These are phyloP conservation scores for Rotaria magnacalcarata DNA, from an alignment of 2,888 invertebrate species.

Conservation along the genomic window DNA sequence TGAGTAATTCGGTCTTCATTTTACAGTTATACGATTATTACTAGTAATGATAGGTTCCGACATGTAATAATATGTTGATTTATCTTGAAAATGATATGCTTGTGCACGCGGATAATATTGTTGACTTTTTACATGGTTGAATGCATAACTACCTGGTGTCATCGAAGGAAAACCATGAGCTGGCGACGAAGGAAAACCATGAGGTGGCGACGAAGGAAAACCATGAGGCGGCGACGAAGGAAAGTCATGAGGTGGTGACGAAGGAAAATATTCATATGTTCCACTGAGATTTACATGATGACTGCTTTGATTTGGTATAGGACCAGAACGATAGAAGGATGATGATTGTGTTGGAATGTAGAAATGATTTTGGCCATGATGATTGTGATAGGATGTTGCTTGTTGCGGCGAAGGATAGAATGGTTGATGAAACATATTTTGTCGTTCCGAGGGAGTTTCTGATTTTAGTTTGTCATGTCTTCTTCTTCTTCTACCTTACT, in stretches of 20 bases:
- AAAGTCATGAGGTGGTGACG: not conserved
- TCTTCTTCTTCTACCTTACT: no score
- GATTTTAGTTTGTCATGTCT: no score
- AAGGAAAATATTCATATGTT: not conserved
- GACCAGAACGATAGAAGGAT: not conserved
- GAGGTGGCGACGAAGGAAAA: not conserved
- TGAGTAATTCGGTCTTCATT: not conserved
- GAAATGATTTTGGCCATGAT: not conserved
- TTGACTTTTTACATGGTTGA: not conserved
- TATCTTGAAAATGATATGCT: not conserved
- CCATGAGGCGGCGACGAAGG: no score
- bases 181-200: no score
- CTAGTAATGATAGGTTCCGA: not conserved
- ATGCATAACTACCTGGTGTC: not conserved
- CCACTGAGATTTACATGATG: not conserved
- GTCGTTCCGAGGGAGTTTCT: not conserved
- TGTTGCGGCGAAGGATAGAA: not conserved
- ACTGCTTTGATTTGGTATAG: not conserved
- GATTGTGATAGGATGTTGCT: not conserved
- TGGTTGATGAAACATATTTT: not conserved
- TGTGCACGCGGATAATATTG: not conserved
- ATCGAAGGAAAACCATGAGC: not conserved
- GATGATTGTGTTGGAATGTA: not conserved
- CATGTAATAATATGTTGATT: constrained; percentile 14
- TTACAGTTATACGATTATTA: constrained; percentile 1